phyloP scores from a whole-genome alignment of 2,113 vertebrate species.

The Megaceryle torquata region DNA sequence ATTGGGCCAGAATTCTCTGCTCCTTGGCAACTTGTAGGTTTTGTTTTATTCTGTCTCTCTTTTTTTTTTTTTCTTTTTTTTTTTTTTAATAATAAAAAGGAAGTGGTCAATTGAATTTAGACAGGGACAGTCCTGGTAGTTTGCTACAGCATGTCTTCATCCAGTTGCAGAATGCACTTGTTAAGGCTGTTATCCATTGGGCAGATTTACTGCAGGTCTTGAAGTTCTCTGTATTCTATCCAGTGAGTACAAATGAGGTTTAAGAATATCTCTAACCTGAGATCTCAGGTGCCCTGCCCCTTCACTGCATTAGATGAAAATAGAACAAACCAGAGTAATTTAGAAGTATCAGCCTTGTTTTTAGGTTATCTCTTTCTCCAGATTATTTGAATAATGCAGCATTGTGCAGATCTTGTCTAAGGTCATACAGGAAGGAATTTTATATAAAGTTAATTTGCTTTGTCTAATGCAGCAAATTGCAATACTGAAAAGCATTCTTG shows the following conservation, averaged over 20 bases:
- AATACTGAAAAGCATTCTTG: neutral
- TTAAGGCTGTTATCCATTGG: neutral
- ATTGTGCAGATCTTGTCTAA: neutral
- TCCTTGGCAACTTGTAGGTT: accelerated
- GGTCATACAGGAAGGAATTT: neutral
- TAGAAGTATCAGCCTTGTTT: neutral
- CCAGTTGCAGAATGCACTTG: neutral
- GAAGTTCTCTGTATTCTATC: neutral
- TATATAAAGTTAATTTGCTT: neutral
- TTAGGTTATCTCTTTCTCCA: neutral
- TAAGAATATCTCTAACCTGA: neutral
- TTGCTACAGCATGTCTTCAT: neutral
- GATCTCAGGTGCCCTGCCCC: neutral
- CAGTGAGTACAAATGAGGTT: neutral
- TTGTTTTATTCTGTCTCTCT: neutral
- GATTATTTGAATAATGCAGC: neutral
- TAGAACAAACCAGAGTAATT: neutral
- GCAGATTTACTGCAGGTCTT: neutral
- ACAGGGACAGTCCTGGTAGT: neutral
- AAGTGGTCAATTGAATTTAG: neutral
- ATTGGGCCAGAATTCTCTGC: neutral
- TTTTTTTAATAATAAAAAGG: neutral
- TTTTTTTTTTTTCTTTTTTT: too few relatives aligned
- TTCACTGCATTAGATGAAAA: neutral
- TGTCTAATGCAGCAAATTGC: neutral